Evolutionary conservation across 1,140 invertebrate genomes (phyloP), one percentile per base, ranked within the genome.

Genomic region (Dendroctonus ponderosae): DNA sequence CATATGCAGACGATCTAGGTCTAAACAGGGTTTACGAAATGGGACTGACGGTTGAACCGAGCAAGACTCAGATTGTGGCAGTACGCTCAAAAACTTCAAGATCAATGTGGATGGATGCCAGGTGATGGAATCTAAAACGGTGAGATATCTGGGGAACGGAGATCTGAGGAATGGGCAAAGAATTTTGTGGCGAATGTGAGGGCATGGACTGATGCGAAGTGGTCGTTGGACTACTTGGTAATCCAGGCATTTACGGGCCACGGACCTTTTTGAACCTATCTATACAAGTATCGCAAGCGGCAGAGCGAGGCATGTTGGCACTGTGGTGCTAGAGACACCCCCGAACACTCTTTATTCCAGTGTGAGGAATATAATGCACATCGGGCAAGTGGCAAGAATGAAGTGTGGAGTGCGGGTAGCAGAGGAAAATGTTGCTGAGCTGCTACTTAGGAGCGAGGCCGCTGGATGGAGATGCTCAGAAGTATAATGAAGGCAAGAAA

Each of bases 21-120:
- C 5, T 15, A 8, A 0, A 15, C 5, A 0, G 7, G 7, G 8
- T 54, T 7, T 9, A 15, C 8, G 37, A 54, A 8, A 54, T 70
- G 26, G 63, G 37, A 39, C 0, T 54, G 7, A 9, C 7, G 57
- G 1, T 54, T 42, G 42, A 9, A 63, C 12, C 7, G 6, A 7
- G 14, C 9, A 68, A 74, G 54, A 70, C 67, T 5, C 58, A 73
- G 41, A 37, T 59, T 9, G 15, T 74, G 0, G 8, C 70, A 7
- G 48, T 71, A 69, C 7, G 37, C 5, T 37, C 37, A 54, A 39
- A 12, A 12, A 12, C 12, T 9, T 54, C 7, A 54, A 39, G 6
- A 6, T 54, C 9, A 0, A 15, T 8, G 7, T 54, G 7, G 37
- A 39, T n/a, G n/a, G n/a, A n/a, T n/a, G n/a, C n/a, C n/a, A 37